Evolutionary conservation across 2,888 invertebrate genomes (phyloP), one percentile per base, ranked within the genome.

Genomic region (Sinhomidia bicolor): DNA sequence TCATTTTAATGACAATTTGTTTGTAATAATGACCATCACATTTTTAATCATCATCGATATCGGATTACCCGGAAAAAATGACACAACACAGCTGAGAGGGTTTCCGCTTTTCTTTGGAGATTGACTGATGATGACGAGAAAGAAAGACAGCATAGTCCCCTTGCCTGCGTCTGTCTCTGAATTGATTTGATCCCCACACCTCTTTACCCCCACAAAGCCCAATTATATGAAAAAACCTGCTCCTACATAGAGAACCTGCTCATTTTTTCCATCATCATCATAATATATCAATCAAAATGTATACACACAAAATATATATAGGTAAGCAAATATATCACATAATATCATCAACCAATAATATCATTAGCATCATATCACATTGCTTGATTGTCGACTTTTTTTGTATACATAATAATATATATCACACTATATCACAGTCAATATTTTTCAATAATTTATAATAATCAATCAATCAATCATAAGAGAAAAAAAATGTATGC

Each of bases 51-150:
- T n/a, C 76, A 76, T 79, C 76, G 47, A 51, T 51, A 76, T 79
- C 76, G 47, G 76, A 76, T 79, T 79, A 79, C 60, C 79, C 79
- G 60, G 60, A 36, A 10, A 36, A 36, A 36, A 76, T 76, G 57
- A 60, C 78, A 29, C 57, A 79, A 10, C 7, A 36, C 51, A 79
- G 78, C 54, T 51, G 78, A 44, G 78, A 26, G 32, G 60, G 26
- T 60, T 80, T 80, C 80, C 80, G 62, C n/a, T 41, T 60, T 79
- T 79, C 79, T 36, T 80, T 80, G 80, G 47, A 14, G 62, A 62
- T 62, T 23, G 80, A 80, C 44, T 60, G 84, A 74, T 74, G 84
- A 60, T 83, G 44, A 47, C 78, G 78, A 62, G 62, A 62, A 17
- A 62, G 71, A 65, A 65, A n/a, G 36, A 68, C 68, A 68, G 4